phyloP scores from a whole-genome alignment of 2,113 vertebrate species.

The Regulus satrapa region DNA sequence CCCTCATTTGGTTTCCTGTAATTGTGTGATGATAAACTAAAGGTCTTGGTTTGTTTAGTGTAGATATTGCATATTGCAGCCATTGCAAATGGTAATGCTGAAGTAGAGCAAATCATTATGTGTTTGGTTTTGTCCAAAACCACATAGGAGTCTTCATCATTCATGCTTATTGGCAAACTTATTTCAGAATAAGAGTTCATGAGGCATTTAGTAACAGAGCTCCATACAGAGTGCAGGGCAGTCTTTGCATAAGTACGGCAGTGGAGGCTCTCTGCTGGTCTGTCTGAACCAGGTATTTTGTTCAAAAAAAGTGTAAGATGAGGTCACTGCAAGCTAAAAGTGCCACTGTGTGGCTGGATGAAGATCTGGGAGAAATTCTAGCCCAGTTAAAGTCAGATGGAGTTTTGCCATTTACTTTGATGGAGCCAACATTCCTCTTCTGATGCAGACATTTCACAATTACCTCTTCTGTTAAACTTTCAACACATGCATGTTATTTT shows the following conservation, averaged over 20 bases:
- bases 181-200: neutral
- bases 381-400: neutral
- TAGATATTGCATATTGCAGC: neutral
- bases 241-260: neutral
- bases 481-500: constrained; percentile 8
- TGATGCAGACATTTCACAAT: constrained; percentile 17
- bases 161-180: neutral
- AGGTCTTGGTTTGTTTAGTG: neutral
- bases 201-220: neutral
- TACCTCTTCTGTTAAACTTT: constrained; percentile 15
- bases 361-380: neutral
- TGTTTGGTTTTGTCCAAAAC: neutral
- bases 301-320: neutral
- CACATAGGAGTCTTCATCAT: neutral
- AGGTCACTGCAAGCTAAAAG: neutral
- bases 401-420: neutral
- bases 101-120: neutral
- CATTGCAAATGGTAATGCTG: neutral
- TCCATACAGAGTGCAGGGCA: neutral
- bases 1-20: neutral
- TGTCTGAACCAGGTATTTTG: neutral
- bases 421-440: constrained; percentile 31
- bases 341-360: neutral
- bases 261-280: neutral
- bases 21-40: neutral